A percentile compares a stretch with the other conserved stretches of the same genome.
Conservation (phyloP, 2,797 vertebrate genomes). For the Rousettus madagascariensis region DNA sequence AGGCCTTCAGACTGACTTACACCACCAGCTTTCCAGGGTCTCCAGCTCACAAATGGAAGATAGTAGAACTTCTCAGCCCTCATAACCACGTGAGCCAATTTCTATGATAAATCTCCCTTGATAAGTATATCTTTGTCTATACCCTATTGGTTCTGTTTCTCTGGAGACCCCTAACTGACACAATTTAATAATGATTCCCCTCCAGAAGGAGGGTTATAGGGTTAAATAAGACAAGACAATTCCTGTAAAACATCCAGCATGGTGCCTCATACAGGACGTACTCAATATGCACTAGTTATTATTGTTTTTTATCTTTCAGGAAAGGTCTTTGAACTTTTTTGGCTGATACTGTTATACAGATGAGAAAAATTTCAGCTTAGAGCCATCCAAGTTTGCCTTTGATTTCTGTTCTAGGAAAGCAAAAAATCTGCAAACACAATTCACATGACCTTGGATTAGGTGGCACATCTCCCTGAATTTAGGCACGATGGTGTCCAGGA, state of each 20-base stretch:
- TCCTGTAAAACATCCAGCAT: background rate
- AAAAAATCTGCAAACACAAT: background rate
- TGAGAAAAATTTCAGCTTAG: background rate
- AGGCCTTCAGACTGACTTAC: background rate
- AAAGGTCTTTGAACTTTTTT: background rate
- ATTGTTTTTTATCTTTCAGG: background rate
- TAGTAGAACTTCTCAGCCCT: background rate
- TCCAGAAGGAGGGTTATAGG: background rate
- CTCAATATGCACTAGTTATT: background rate
- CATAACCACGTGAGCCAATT: background rate
- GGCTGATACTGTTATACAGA: background rate
- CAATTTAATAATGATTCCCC: background rate
- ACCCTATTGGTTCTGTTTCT: background rate
- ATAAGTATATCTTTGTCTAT: background rate
- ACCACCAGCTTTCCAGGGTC: background rate
- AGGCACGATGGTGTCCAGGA: background rate
- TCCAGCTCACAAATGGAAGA: background rate
- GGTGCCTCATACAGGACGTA: background rate
- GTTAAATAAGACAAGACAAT: conserved; percentile 1
- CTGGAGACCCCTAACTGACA: background rate
- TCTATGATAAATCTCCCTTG: background rate
- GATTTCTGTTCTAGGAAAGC: background rate
- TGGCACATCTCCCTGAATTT: background rate
- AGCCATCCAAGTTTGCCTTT: background rate
- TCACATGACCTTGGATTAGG: background rate